Conservation (phyloP, 1,140 invertebrate genomes). For the Antheraea mylitta region DNA sequence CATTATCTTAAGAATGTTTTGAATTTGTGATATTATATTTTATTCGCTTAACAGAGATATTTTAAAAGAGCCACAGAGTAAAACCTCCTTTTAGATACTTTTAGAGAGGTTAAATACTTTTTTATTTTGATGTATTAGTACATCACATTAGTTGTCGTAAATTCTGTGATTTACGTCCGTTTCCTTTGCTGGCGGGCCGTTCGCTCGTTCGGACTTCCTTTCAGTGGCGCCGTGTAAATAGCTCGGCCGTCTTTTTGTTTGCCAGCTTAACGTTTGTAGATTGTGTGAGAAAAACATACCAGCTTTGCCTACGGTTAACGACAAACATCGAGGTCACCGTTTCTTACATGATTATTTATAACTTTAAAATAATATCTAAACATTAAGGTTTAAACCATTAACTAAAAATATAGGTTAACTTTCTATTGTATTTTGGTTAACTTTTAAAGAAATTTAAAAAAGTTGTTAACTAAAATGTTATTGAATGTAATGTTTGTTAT, state of each 20-base stretch:
- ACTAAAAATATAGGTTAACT: too few species aligned
- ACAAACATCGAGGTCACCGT: constrained; percentile 29
- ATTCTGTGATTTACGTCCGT: constrained; percentile 66
- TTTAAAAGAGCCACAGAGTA: not conserved
- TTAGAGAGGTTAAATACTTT: not conserved
- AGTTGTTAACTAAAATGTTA: too few species aligned
- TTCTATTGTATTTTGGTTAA: too few species aligned
- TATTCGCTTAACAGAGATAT: not conserved
- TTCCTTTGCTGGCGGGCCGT: constrained; percentile 49
- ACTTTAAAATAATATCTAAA: constrained; percentile 33
- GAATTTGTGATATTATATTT: not conserved
- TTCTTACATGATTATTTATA: constrained; percentile 53
- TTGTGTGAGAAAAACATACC: constrained; percentile 54
- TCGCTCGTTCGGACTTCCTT: constrained; percentile 60
- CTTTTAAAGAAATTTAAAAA: too few species aligned
- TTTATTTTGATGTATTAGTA: constrained; percentile 33
- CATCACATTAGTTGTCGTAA: constrained; percentile 57
- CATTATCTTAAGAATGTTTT: not conserved
- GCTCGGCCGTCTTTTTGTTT: constrained; percentile 52
- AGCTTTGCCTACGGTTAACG: constrained; percentile 17
- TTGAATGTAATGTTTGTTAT: too few species aligned
- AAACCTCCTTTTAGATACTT: not conserved
- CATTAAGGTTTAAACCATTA: not conserved
- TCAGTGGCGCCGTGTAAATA: constrained; percentile 61
- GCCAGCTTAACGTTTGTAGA: constrained; percentile 62